Base-by-base conservation (phyloP, 2,888 invertebrate genomes). In the Spisula solida region DNA sequence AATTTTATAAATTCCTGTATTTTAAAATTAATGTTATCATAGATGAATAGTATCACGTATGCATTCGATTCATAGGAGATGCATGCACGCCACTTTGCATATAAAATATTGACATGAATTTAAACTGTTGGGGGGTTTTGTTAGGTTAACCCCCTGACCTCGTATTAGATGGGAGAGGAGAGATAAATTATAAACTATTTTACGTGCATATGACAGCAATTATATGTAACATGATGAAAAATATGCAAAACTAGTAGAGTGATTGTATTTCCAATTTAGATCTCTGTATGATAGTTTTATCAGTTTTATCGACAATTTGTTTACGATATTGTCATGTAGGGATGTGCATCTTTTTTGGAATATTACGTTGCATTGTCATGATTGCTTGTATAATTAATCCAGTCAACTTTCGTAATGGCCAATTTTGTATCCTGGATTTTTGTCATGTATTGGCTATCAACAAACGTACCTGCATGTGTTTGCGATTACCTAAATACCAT, bases 61-160 rank as follows among this genome's bases (percentile, higher is more conserved):
- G 60, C 25, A 25, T 66, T n/a, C 60, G 1, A 0, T 66, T 25
- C 60, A 66, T 66, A n/a, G 1, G 14, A 51, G 51, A 5, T 41
- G 56, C 10, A 66, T 25, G 25, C n/a, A 66, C n/a, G 56, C 56
- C 1, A n/a, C 60, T 10, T n/a, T 66, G n/a, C 60, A 66, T 66
- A n/a, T 66, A 66, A 66, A 66, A 16, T 66, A 66, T 66, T 66
- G 60, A 66, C 60, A 66, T 66, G 60, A 66, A 25, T 66, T 66
- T 5, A 25, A 66, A 25, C n/a, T 25, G 10, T 25, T 25, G 5
- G 10, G 25, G 60, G 25, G n/a, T n/a, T 25, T 66, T 25, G 18
- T 66, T 66, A n/a, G n/a, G n/a, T 25, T 25, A 25, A 25, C 25
- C 60, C 25, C 60, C 25, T 66, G 60, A 66, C 60, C 60, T 25